These are phyloP conservation scores for Drosophila nr. perissopoda DNA, from an alignment of 2,888 invertebrate genomes.

Conservation along the genomic window DNA sequence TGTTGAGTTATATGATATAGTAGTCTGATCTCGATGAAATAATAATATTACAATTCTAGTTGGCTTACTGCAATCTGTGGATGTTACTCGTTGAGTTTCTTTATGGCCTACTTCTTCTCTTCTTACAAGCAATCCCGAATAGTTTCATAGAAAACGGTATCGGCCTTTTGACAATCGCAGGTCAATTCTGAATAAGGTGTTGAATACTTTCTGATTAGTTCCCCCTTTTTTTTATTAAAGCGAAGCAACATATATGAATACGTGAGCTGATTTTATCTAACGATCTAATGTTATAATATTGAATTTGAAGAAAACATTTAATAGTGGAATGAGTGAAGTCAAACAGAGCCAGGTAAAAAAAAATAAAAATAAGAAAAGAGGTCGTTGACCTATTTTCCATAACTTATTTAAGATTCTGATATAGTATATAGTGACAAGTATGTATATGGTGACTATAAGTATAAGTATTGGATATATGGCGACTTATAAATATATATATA, in stretches of 20 bases:
- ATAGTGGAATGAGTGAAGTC: neutral
- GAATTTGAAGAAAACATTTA: no score
- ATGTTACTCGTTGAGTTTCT: neutral
- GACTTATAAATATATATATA: neutral
- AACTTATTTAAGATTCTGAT: no score
- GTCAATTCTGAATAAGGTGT: conserved; percentile 16
- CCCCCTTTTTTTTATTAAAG: neutral
- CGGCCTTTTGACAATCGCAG: neutral
- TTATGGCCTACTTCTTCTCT: neutral
- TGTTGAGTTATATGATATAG: neutral
- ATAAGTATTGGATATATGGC: neutral
- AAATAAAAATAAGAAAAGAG: neutral
- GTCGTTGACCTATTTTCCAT: neutral
- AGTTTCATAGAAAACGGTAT: neutral
- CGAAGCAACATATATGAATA: neutral
- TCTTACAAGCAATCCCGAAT: neutral
- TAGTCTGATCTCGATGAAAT: neutral
- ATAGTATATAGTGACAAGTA: neutral
- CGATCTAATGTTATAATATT: neutral
- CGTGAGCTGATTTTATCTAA: conserved; percentile 7
- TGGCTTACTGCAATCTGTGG: neutral
- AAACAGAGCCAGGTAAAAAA: neutral
- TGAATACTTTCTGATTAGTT: conserved; percentile 3
- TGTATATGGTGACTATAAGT: no score
- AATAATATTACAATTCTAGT: neutral